Evolutionary conservation across 2,888 invertebrate species (phyloP), one percentile per base, ranked within the genome.

Genomic region (Cryptocephalus primarius): DNA sequence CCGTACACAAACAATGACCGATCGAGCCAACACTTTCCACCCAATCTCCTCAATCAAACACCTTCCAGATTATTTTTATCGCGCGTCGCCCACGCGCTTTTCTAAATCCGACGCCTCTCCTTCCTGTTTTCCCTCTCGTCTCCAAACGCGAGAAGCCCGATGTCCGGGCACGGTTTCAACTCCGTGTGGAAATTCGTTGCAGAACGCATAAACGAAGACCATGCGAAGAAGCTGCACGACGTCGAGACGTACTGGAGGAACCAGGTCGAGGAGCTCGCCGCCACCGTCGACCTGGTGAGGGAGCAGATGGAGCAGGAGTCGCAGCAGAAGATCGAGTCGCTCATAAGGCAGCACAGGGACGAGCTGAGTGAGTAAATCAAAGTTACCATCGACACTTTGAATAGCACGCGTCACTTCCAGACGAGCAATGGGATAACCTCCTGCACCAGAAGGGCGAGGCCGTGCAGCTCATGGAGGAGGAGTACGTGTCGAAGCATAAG

Each of bases 391-490:
- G 22, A 42, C 38, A 34, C 45, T 34, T 12, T 44, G 31, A 43
- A 39, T 38, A 34, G 22, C 6, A 2, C 22, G 22, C 22, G 2
- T 22, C 22, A 22, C 22, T 22, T 22, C 22, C 66, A 82, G 80
- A 81, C 55, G 73, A 77, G 4, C 80, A 80, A 65, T 80, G 80
- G 79, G 78, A 79, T 49, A 75, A 76, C 55, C 75, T 81, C 52
- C 76, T 78, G 64, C 68, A 71, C 43, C 80, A 82, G 63, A 80
- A 81, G 60, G 78, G 78, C 60, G 75, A 70, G 55, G 79, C 80
- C 39, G 70, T 82, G 9, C 67, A 75, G 45, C 65, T 76, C 40
- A 75, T 80, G 66, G 80, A 80, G 68, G 69, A 74, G 45, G 79
- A 80, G 57, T 81, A 80, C 59, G 67, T 75, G 9, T 72, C 74